These are phyloP conservation scores for Pomatostomus ruficeps DNA, from an alignment of 2,113 vertebrate genomes.

Conservation along the genomic window DNA sequence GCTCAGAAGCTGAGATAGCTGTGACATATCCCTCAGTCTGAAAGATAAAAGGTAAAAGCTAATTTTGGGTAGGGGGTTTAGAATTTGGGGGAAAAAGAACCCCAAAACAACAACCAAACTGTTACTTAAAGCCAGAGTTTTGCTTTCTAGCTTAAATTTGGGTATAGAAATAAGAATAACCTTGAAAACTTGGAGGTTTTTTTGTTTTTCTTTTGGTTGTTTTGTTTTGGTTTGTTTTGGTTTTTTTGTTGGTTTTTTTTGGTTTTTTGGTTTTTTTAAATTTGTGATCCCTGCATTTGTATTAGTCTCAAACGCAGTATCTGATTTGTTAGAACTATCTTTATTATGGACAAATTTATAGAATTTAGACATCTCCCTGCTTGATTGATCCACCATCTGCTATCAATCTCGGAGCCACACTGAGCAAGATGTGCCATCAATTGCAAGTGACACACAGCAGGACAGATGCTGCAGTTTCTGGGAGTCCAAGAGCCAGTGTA, in stretches of 20 bases:
- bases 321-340: background rate
- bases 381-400: background rate
- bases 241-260: too few relatives aligned
- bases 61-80: fast-evolving
- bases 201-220: too few relatives aligned
- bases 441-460: background rate
- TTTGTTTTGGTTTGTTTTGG: too few relatives aligned
- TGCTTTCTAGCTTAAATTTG: background rate
- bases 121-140: background rate
- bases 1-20: background rate
- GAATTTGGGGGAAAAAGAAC: background rate
- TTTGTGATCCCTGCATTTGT: background rate
- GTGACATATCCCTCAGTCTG: background rate
- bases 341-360: background rate
- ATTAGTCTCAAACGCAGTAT: background rate
- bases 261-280: background rate
- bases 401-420: background rate
- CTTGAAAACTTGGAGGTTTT: background rate
- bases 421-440: background rate
- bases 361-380: background rate
- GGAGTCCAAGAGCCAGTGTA: background rate
- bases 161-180: background rate
- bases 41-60: background rate
- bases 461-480: background rate
- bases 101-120: background rate